Conservation (phyloP, 2,113 vertebrate genomes). For the Rhinichthys klamathensis region DNA sequence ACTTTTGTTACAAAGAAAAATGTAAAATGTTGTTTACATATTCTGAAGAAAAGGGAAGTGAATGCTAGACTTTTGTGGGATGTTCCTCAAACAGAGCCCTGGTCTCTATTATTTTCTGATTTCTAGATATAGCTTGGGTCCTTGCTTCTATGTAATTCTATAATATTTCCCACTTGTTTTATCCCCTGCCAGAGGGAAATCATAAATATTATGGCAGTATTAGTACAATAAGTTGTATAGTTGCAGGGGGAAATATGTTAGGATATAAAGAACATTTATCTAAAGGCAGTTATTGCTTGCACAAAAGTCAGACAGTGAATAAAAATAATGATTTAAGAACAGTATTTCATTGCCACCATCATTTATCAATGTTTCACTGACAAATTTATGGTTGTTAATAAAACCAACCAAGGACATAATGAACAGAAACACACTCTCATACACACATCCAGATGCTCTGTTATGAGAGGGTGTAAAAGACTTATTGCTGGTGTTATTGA, state of each 20-base stretch:
- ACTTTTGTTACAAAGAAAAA: too few relatives aligned
- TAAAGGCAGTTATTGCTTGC: not conserved
- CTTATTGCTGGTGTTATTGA: not conserved
- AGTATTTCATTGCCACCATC: not conserved
- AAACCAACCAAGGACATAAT: not conserved
- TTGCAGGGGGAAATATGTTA: not conserved
- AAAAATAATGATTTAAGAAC: not conserved
- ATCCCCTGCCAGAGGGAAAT: not conserved
- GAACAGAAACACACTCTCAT: conserved; percentile 4
- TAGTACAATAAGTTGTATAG: not conserved
- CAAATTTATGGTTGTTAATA: conserved; percentile 34
- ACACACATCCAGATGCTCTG: conserved; percentile 6
- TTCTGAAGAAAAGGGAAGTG: too few relatives aligned
- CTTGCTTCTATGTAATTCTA: not conserved
- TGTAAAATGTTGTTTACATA: too few relatives aligned
- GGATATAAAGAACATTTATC: not conserved
- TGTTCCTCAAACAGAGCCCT: not conserved
- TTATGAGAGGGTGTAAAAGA: not conserved
- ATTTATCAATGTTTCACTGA: conserved; percentile 7
- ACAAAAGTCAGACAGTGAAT: not conserved
- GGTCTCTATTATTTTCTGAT: not conserved
- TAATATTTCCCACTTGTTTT: not conserved
- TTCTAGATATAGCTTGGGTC: not conserved
- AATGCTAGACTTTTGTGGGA: too few relatives aligned
- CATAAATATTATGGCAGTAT: not conserved